Percentiles rank a stretch among this genome's conserved stretches.
These are phyloP conservation scores for Montipora capitata DNA, from an alignment of 92 coral and sea anemone species.

Conservation along the genomic window DNA sequence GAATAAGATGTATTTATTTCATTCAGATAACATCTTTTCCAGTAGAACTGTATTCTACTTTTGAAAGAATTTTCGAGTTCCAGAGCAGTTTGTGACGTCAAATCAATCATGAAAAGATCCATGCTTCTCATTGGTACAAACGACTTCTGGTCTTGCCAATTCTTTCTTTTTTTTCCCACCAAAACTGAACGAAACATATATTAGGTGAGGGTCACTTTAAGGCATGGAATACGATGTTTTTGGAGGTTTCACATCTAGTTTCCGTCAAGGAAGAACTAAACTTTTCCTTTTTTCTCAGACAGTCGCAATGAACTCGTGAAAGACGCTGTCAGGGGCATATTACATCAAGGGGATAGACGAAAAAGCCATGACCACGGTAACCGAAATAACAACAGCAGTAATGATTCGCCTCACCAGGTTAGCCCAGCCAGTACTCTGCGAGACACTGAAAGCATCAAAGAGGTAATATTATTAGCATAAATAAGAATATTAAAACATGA, in stretches of 20 bases:
- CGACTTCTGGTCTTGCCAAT: too few species aligned
- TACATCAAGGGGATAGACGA: constrained; percentile 64
- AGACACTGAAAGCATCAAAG: constrained; percentile 84
- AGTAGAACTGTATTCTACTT: too few species aligned
- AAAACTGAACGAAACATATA: too few species aligned
- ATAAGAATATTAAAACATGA: neutral
- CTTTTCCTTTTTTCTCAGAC: constrained; percentile 51
- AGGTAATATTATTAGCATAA: constrained; percentile 55
- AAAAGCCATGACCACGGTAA: constrained; percentile 34
- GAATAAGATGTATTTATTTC: too few species aligned
- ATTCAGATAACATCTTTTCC: too few species aligned
- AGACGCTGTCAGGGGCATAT: constrained; percentile 81
- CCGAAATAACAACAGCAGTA: constrained; percentile 63
- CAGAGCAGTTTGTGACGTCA: too few species aligned
- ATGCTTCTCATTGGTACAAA: too few species aligned
- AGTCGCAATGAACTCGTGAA: constrained; percentile 87
- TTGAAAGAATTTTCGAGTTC: too few species aligned
- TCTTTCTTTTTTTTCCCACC: too few species aligned
- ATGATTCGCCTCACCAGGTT: constrained; percentile 67
- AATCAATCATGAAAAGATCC: too few species aligned
- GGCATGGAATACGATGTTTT: too few species aligned
- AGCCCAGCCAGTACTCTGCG: constrained; percentile 79
- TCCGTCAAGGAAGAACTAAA: neutral
- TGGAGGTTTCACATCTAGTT: neutral
- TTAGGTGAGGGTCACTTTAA: too few species aligned